phyloP scores from a whole-genome alignment of 2,797 vertebrate species.

The Centroberyx gerrardi region DNA sequence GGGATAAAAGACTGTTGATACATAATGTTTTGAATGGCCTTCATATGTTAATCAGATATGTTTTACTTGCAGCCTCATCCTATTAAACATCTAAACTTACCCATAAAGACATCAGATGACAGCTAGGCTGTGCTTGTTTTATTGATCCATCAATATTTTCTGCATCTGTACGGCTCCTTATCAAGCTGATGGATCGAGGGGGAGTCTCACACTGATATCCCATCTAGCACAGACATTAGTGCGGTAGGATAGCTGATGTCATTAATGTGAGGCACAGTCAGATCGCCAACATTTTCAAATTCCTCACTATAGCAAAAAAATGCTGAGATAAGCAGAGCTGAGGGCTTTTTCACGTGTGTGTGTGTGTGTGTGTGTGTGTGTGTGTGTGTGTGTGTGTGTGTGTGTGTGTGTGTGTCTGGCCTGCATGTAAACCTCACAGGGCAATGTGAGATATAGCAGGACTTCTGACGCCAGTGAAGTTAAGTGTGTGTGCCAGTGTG shows the following conservation, averaged over 20 bases:
- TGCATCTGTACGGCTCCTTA: background rate
- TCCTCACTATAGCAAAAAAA: conserved; percentile 29
- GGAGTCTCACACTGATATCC: background rate
- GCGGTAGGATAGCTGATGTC: background rate
- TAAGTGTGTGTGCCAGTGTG: conserved; percentile 14
- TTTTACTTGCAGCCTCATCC: background rate
- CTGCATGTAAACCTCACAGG: conserved; percentile 54
- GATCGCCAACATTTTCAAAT: conserved; percentile 36
- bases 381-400: conserved; percentile 17
- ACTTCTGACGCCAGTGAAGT: conserved; percentile 56
- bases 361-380: conserved; percentile 21
- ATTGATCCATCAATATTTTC: too few relatives aligned
- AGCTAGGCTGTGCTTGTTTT: too few relatives aligned
- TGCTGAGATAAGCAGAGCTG: conserved; percentile 44
- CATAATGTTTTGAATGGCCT: background rate
- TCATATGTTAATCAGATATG: background rate
- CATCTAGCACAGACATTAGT: background rate
- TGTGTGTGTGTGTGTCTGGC: conserved; percentile 25
- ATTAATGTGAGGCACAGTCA: background rate
- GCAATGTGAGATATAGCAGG: conserved; percentile 49
- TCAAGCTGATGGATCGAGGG: background rate
- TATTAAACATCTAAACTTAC: too few relatives aligned
- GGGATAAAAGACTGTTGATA: background rate
- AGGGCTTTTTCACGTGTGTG: conserved; percentile 39
- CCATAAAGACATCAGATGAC: too few relatives aligned